Conservation (phyloP, 2,113 vertebrate species). For the human (Homo sapiens) region DNA sequence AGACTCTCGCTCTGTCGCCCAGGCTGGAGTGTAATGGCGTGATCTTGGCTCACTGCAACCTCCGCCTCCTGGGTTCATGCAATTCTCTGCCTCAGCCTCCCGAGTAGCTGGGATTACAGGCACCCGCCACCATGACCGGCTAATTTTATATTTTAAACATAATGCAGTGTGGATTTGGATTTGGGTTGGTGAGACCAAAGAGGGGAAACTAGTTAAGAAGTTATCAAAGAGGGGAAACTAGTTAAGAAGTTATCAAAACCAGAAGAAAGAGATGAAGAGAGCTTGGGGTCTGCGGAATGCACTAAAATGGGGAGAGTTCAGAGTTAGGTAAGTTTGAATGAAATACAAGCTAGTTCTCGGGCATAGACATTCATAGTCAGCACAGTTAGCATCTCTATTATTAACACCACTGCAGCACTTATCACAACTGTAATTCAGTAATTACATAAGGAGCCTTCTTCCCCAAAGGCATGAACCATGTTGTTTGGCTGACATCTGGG, state of each 20-base stretch:
- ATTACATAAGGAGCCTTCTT: neutral
- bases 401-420: neutral
- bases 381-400: neutral
- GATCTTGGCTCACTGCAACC: no score
- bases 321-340: neutral
- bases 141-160: neutral
- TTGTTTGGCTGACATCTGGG: neutral
- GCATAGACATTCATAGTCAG: neutral
- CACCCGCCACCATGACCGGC: no score
- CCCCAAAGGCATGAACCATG: neutral
- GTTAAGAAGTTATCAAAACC: constrained; percentile 9
- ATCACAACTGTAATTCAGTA: neutral
- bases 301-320: neutral
- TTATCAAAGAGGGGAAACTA: neutral
- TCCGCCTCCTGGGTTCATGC: no score
- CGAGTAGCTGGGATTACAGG: no score
- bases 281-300: neutral
- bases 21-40: no score
- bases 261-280: neutral
- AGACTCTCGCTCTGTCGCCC: no score
- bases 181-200: neutral
- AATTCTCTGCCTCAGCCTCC: no score
- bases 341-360: neutral
- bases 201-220: neutral
- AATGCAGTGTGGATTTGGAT: neutral